Percentiles rank a stretch among this genome's conserved stretches.
These are phyloP conservation scores for Drosophila bifasciata DNA, from an alignment of 1,140 invertebrate genomes.

Conservation along the genomic window DNA sequence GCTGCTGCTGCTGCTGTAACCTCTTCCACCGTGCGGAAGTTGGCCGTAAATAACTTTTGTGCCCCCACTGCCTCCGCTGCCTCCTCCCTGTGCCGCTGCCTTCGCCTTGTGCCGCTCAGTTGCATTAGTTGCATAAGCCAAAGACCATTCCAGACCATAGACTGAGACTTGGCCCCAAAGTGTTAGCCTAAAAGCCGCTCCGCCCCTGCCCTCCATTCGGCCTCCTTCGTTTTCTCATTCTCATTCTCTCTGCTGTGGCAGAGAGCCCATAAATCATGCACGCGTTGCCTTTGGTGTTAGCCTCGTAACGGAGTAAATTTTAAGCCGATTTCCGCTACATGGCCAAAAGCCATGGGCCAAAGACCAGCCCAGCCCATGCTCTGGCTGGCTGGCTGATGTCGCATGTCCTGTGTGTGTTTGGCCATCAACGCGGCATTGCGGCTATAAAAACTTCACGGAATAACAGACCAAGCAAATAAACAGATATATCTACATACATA, in stretches of 20 bases:
- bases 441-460: slow-evolving; percentile 52
- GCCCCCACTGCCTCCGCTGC: background rate
- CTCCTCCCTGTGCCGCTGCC: slow-evolving; percentile 23
- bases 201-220: background rate
- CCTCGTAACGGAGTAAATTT: slow-evolving; percentile 54
- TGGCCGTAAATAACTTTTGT: slow-evolving; percentile 73
- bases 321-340: slow-evolving; percentile 72
- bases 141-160: background rate
- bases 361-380: too few relatives aligned
- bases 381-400: background rate
- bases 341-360: slow-evolving; percentile 29
- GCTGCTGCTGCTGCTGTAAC: background rate
- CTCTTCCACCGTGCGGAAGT: slow-evolving; percentile 20
- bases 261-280: slow-evolving; percentile 66
- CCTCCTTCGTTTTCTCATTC: background rate
- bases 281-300: slow-evolving; percentile 36
- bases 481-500: too few relatives aligned
- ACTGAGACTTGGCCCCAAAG: slow-evolving; percentile 26
- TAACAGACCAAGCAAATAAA: slow-evolving; percentile 53
- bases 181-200: slow-evolving; percentile 24
- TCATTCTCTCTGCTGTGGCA: slow-evolving; percentile 25
- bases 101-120: slow-evolving; percentile 35
- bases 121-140: slow-evolving; percentile 73
- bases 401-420: slow-evolving; percentile 40
- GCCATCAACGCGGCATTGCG: slow-evolving; percentile 52